Base-by-base conservation (phyloP, 2,888 invertebrate species). In the Lasioglossum morio region DNA sequence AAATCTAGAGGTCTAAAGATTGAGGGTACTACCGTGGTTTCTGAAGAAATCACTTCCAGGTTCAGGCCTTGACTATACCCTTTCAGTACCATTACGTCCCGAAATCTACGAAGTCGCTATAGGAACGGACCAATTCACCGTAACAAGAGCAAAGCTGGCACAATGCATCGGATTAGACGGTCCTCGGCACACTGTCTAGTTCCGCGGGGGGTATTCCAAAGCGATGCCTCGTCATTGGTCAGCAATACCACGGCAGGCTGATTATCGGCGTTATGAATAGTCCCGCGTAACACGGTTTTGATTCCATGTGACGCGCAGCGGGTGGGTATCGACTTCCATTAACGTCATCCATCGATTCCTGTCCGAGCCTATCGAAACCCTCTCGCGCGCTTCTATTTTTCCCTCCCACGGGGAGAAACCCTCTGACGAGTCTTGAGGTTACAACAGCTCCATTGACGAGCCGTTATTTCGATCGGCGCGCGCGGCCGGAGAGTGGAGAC, bases 251-350 rank as follows among this genome's bases (percentile, higher is more conserved):
- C 72, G 74, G 75, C 85, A 73, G 72, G 75, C 53, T 81, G 84
- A 84, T 90, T 85, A 87, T 88, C 92, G 92, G 88, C 88, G 89
- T 89, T 89, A 83, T 87, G 91, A 93, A 92, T 90, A 90, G 91
- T 88, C 73, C 70, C 84, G 93, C 91, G 92, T 93, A 93, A 92
- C 92, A 90, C 90, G 89, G 91, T 84, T 88, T 82, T 85, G 89
- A 87, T 87, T 76, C 85, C 85, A 80, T 85, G 84, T 81, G 84
- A 87, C 88, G 88, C 91, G 79, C 90, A 86, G 85, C 91, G 87
- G 92, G 90, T 90, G 89, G 89, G 84, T 89, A 87, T 89, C 88
- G 84, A 81, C 87, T 88, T 90, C 89, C 79, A 92, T 91, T 91
- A 79, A 77, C 72, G 88, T 79, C 74, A 30, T 19, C 37, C 63